Evolutionary conservation across 2,888 invertebrate species (phyloP), one percentile per base, ranked within the genome.

Genomic region (Siphonodentalium dalli): DNA sequence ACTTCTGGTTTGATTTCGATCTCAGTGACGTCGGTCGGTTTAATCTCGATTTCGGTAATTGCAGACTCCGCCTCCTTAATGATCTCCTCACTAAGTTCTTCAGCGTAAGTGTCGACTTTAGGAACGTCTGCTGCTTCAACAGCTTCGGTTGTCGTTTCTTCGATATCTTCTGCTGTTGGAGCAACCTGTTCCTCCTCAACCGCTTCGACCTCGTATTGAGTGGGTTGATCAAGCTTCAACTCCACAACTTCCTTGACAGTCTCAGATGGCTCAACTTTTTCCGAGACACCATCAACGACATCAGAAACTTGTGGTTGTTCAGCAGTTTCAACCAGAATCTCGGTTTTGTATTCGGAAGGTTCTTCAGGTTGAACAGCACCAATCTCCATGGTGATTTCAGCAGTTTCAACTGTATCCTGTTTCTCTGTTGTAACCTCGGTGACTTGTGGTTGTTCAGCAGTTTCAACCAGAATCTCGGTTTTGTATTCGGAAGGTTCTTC

Each of bases 251-350:
- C 50, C 18, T 53, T 58, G 37, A 54, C 50, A n/a, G 55, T 53
- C 38, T 58, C 61, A 24, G 29, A 21, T 37, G 54, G 54, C 18
- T 42, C 44, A 13, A 58, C 56, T 43, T 56, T 54, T 15, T 57
- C 54, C 40, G 54, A 48, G 43, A 47, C 49, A 29, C 47, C 54
- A 37, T 49, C 48, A 29, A 23, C 24, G 26, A 64, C 50, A 21
- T 57, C 59, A 41, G 40, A n/a, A n/a, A 51, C 34, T 33, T 47
- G 29, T 34, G 58, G 51, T 24, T 54, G 52, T 26, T 61, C 58
- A 41, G 54, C 63, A 2, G 63, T 60, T 49, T 68, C 69, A 20
- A 52, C 49, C 33, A 65, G 58, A 50, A 63, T 64, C 23, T 65
- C 65, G 5, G 47, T 53, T 35, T 66, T 64, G 45, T 66, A 62